A percentile compares a stretch with the other conserved stretches of the same genome.
Conservation (phyloP, 2,797 vertebrate genomes). For the Scyliorhinus canicula region DNA sequence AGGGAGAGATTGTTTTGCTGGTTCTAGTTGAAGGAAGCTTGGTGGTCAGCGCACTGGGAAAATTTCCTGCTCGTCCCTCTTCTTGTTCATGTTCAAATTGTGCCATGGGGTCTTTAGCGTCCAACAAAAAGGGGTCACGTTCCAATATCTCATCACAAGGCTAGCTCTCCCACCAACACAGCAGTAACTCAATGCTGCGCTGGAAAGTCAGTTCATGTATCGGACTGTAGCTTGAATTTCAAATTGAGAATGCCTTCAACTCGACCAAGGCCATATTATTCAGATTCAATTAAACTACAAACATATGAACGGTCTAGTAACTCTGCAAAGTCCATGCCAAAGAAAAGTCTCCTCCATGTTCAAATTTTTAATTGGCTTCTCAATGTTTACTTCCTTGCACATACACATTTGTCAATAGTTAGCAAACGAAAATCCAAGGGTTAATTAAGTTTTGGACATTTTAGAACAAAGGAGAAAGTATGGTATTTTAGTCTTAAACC, state of each 20-base stretch:
- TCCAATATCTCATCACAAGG: not conserved
- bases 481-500: slow-evolving; percentile 38
- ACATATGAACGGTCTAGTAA: not conserved
- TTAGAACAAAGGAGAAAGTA: slow-evolving; percentile 39
- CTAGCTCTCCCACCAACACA: not conserved
- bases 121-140: not conserved
- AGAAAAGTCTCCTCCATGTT: not conserved
- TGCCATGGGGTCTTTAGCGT: not conserved
- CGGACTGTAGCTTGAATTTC: not conserved
- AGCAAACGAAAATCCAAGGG: not conserved
- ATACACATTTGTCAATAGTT: not conserved
- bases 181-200: not conserved
- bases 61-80: not conserved
- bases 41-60: not conserved
- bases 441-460: slow-evolving; percentile 1
- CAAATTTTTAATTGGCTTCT: not conserved
- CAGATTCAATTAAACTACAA: not conserved
- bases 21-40: not conserved
- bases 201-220: not conserved
- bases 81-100: not conserved
- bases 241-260: not conserved
- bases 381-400: not conserved
- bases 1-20: too few relatives aligned
- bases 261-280: not conserved
- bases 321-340: too few relatives aligned